Percentiles rank a stretch among this genome's conserved stretches.
Conservation (phyloP, 2,113 vertebrate species). For the Laticauda laticaudata region DNA sequence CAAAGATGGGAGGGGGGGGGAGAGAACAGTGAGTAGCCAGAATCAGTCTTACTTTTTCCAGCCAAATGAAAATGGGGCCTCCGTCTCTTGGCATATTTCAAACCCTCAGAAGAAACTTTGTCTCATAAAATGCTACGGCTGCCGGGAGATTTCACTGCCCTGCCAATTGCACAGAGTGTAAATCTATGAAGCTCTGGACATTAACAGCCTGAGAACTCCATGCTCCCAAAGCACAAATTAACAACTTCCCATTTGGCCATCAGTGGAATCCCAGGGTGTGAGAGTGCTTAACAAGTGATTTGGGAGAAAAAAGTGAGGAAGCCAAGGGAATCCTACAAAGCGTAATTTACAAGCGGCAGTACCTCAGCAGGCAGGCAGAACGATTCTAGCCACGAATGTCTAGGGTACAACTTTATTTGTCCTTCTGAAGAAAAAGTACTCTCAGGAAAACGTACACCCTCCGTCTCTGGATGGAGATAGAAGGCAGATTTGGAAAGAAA, state of each 20-base stretch:
- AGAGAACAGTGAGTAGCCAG: background rate
- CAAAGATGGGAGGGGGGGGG: background rate
- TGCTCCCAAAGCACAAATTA: conserved; percentile 20
- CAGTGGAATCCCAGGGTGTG: background rate
- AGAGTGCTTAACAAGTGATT: conserved; percentile 12
- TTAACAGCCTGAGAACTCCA: conserved; percentile 22
- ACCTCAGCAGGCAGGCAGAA: conserved; percentile 15
- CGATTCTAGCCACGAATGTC: background rate
- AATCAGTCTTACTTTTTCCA: background rate
- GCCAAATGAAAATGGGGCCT: background rate
- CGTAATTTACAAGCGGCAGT: background rate
- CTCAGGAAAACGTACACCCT: background rate
- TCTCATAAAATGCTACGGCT: conserved; percentile 14
- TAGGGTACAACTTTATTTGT: background rate
- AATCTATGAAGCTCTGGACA: conserved; percentile 7
- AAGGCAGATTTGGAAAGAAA: background rate
- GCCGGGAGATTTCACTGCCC: conserved; percentile 18
- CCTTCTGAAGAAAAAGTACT: background rate
- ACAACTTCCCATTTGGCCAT: conserved; percentile 6
- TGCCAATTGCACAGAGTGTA: conserved; percentile 14
- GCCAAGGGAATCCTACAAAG: conserved; percentile 8
- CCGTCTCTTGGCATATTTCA: conserved; percentile 1
- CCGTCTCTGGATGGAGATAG: background rate
- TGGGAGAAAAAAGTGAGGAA: background rate
- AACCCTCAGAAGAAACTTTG: conserved; percentile 13